phyloP scores from a whole-genome alignment of 2,797 vertebrate species.

The Monodelphis domestica region DNA sequence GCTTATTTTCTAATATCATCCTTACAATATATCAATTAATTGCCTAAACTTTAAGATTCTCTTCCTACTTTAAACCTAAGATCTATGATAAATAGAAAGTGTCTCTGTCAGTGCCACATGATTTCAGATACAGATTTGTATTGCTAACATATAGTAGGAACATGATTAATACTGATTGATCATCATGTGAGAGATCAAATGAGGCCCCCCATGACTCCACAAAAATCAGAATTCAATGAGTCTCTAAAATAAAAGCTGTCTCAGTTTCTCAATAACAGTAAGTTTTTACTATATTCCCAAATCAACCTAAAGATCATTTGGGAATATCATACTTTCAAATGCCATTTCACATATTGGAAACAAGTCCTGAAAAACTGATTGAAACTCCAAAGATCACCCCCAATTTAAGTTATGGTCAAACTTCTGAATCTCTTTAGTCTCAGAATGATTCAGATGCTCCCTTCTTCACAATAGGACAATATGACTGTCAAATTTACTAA shows the following conservation, averaged over 20 bases:
- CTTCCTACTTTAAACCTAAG: neutral
- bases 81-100: neutral
- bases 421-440: neutral
- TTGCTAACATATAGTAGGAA: neutral
- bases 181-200: neutral
- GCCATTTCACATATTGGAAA: neutral
- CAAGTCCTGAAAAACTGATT: neutral
- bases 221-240: neutral
- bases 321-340: neutral
- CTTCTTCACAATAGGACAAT: slow-evolving; percentile 39
- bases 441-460: neutral
- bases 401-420: neutral
- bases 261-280: neutral
- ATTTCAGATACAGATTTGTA: neutral
- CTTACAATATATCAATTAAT: no score
- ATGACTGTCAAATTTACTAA: slow-evolving; percentile 13
- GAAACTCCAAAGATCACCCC: neutral
- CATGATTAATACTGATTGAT: neutral
- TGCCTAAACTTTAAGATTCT: neutral
- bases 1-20: no score
- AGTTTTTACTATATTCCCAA: neutral
- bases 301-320: neutral
- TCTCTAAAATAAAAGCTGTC: neutral
- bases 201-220: neutral
- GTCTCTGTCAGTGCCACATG: neutral